Conservation (phyloP, 35 echinoderm and acorn worm species). For the Ptychodera flava region DNA sequence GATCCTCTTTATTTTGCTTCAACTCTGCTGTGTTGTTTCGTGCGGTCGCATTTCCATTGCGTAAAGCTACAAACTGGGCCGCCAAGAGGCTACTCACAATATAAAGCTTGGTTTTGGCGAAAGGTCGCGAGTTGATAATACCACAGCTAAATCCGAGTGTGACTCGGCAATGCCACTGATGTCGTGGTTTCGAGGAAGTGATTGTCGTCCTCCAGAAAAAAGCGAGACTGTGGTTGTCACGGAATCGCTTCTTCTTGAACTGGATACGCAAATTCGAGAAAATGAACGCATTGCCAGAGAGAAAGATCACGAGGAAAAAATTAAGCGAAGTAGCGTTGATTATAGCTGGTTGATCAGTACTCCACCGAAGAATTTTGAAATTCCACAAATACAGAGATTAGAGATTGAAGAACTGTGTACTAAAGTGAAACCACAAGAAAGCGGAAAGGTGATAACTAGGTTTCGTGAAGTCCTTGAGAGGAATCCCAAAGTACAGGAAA, state of each 20-base stretch:
- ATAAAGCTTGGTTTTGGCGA: neutral
- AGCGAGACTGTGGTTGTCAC: constrained; percentile 45
- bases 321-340: constrained; percentile 48
- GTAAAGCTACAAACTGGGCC: neutral
- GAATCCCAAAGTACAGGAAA: constrained; percentile 64
- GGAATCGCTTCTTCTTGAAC: constrained; percentile 71
- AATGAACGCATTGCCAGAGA: constrained; percentile 53
- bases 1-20: no score
- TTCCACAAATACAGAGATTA: constrained; percentile 58
- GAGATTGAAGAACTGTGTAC: constrained; percentile 78
- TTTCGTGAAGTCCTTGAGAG: constrained; percentile 60
- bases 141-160: neutral
- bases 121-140: neutral
- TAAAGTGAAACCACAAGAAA: constrained; percentile 47
- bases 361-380: constrained; percentile 67
- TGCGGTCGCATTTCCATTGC: no score
- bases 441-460: constrained; percentile 48
- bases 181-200: constrained; percentile 26
- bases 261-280: constrained; percentile 69
- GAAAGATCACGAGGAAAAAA: constrained; percentile 57
- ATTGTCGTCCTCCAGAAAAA: constrained; percentile 48
- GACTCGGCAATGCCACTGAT: constrained; percentile 26
- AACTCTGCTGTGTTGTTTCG: no score
- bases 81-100: neutral
- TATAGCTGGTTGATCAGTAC: constrained; percentile 86